phyloP scores from a whole-genome alignment of 2,888 invertebrate species.

The Athalia rosae region DNA sequence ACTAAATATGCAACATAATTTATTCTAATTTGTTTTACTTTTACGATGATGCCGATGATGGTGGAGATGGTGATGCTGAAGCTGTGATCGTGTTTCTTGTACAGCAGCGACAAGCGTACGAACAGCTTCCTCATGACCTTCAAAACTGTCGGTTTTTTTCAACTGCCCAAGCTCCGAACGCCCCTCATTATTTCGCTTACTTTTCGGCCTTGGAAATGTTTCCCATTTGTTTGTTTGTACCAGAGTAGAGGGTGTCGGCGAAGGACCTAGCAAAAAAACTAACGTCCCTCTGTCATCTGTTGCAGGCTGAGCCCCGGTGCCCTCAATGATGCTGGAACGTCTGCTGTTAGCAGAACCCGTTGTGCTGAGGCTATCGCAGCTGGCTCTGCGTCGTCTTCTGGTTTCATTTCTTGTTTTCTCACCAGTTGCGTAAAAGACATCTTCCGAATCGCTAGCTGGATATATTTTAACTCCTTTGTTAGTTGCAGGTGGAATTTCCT shows the following conservation, averaged over 20 bases:
- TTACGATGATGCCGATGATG: slow-evolving; percentile 67
- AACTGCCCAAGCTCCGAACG: slow-evolving; percentile 69
- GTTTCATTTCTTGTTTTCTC: slow-evolving; percentile 60
- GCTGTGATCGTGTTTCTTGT: slow-evolving; percentile 78
- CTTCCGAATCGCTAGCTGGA: slow-evolving; percentile 77
- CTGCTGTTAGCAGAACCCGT: slow-evolving; percentile 75
- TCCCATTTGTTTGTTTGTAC: slow-evolving; percentile 80
- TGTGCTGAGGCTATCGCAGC: slow-evolving; percentile 77
- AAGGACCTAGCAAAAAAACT: slow-evolving; percentile 75
- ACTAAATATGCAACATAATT: neutral
- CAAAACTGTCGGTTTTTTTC: slow-evolving; percentile 81
- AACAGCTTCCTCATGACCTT: slow-evolving; percentile 82
- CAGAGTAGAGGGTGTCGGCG: slow-evolving; percentile 63
- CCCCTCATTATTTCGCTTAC: slow-evolving; percentile 60
- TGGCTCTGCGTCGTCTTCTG: slow-evolving; percentile 71
- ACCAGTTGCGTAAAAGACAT: slow-evolving; percentile 74
- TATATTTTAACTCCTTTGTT: slow-evolving; percentile 73
- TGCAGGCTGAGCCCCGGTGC: slow-evolving; percentile 57
- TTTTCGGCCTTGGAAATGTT: slow-evolving; percentile 77
- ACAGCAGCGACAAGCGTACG: slow-evolving; percentile 81
- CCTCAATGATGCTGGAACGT: slow-evolving; percentile 76
- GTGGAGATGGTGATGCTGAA: slow-evolving; percentile 67
- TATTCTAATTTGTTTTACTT: slow-evolving; percentile 69
- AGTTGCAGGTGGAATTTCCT: slow-evolving; percentile 54
- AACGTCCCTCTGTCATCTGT: slow-evolving; percentile 74